Evolutionary conservation across 23 tunicate species (phyloP).

Genomic region (Oikopleura albicans): DNA sequence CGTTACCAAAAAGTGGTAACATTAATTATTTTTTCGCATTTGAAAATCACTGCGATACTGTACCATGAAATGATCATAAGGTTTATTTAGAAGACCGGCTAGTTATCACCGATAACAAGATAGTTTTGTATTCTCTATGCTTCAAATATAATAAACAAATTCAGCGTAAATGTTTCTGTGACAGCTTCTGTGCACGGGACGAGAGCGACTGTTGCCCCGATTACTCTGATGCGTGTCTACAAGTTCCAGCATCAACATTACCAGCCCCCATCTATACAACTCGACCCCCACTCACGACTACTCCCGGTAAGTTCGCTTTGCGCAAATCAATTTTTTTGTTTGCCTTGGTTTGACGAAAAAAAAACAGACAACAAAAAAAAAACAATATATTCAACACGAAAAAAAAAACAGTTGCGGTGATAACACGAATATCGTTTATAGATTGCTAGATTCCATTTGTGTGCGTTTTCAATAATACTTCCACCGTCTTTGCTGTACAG

Average conservation of each 20-base stretch:
- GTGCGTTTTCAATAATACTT: not conserved
- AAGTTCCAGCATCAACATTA: not conserved
- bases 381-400: not conserved
- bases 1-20: too few species aligned
- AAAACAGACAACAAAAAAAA: too few species aligned
- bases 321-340: too few species aligned
- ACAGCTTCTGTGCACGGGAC: not conserved
- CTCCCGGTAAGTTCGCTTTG: not conserved
- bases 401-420: not conserved
- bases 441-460: not conserved
- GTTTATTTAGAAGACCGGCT: too few species aligned
- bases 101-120: too few species aligned
- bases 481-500: not conserved
- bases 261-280: not conserved
- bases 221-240: not conserved
- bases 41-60: too few species aligned
- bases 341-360: too few species aligned
- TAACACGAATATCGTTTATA: not conserved
- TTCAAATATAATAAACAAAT: not conserved
- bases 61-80: too few species aligned
- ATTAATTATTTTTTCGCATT: too few species aligned
- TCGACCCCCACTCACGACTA: not conserved
- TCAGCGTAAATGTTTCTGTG: slow-evolving; percentile 7
- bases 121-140: too few species aligned
- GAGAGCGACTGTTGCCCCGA: slow-evolving; percentile 4